Evolutionary conservation across 1,140 invertebrate genomes (phyloP).

Genomic region (Drosophila repleta): DNA sequence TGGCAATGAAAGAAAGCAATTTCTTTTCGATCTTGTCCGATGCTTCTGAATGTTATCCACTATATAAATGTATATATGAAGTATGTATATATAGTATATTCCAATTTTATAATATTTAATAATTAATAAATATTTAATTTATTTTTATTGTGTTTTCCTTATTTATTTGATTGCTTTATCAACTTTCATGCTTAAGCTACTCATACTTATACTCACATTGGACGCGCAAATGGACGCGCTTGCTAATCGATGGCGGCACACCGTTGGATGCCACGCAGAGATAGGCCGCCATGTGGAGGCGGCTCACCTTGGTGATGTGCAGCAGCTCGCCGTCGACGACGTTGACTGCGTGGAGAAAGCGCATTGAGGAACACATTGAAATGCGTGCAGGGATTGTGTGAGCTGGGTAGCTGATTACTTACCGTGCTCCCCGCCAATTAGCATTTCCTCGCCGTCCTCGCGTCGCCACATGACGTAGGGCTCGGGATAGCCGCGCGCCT

Average conservation of each 20-base stretch:
- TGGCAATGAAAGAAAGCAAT: no score
- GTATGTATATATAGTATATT: no score
- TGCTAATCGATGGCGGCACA: conserved; percentile 94
- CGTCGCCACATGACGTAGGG: conserved; percentile 96
- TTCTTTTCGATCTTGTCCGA: no score
- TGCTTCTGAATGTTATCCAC: no score
- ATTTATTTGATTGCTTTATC: background rate
- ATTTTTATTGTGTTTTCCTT: no score
- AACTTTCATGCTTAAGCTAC: no score
- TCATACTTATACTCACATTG: conserved; percentile 96
- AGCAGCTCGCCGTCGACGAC: conserved; percentile 93
- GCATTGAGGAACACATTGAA: conserved; percentile 28
- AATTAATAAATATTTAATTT: no score
- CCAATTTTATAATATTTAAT: background rate
- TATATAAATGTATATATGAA: no score
- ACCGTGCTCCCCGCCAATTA: conserved; percentile 93
- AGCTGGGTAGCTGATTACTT: conserved; percentile 57
- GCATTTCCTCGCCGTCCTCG: conserved; percentile 94
- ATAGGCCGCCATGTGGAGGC: conserved; percentile 95
- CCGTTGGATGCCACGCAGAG: conserved; percentile 94
- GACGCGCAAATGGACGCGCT: conserved; percentile 91
- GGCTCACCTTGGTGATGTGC: conserved; percentile 93
- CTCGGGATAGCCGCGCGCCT: conserved; percentile 94
- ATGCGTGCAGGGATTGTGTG: conserved; percentile 9
- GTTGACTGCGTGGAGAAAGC: conserved; percentile 86